A percentile compares a stretch with the other conserved stretches of the same genome.
These are phyloP conservation scores for Takifugu rubripes DNA, from an alignment of 2,797 vertebrate genomes.

Conservation along the genomic window DNA sequence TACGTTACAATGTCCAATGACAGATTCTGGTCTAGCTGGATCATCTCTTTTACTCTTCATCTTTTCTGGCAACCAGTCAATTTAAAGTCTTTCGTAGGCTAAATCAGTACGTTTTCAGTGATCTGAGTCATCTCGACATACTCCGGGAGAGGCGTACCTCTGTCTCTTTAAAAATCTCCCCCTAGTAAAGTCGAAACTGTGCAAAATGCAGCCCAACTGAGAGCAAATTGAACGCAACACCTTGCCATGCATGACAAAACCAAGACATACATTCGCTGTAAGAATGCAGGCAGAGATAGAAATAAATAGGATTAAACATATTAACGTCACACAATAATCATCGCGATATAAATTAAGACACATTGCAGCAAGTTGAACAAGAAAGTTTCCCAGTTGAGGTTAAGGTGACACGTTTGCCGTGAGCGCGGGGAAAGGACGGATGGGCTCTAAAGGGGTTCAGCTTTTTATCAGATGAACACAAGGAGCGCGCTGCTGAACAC, in stretches of 20 bases:
- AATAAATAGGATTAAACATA: slow-evolving; percentile 75
- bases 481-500: slow-evolving; percentile 42
- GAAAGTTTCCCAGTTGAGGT: slow-evolving; percentile 54
- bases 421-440: slow-evolving; percentile 41
- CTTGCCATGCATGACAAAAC: slow-evolving; percentile 70
- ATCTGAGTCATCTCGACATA: slow-evolving; percentile 25
- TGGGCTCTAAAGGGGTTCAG: slow-evolving; percentile 47
- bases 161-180: slow-evolving; percentile 46
- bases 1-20: slow-evolving; percentile 9
- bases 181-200: slow-evolving; percentile 61
- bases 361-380: slow-evolving; percentile 63
- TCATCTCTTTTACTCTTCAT: not conserved
- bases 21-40: not conserved
- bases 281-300: slow-evolving; percentile 67
- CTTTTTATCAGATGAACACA: slow-evolving; percentile 39
- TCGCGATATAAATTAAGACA: slow-evolving; percentile 76
- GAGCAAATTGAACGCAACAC: slow-evolving; percentile 55
- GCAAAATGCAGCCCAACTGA: slow-evolving; percentile 70
- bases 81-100: not conserved
- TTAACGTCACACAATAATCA: slow-evolving; percentile 55
- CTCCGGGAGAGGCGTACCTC: slow-evolving; percentile 30
- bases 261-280: slow-evolving; percentile 52
- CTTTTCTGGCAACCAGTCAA: not conserved
- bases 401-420: slow-evolving; percentile 54
- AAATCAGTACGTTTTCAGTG: slow-evolving; percentile 29